Conservation (phyloP, 2,888 invertebrate species). For the Lutraria lutraria region DNA sequence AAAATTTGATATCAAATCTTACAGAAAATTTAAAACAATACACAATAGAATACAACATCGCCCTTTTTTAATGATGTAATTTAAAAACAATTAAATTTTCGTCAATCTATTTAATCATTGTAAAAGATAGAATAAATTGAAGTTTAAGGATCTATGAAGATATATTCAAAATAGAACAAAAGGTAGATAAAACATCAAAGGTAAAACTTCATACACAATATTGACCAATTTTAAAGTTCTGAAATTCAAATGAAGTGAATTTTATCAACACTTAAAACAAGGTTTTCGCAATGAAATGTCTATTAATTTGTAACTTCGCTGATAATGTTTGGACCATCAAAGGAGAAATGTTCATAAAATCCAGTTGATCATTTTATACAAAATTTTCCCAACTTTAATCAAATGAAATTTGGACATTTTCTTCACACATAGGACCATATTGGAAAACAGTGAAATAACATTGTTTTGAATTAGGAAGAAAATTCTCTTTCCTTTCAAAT, state of each 20-base stretch:
- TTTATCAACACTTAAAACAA: neutral
- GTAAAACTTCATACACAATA: neutral
- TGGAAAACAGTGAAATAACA: too few species aligned
- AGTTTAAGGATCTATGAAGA: slow-evolving; percentile 5
- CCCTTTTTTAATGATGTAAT: slow-evolving; percentile 18
- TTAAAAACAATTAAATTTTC: neutral
- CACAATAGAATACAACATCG: neutral
- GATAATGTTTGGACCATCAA: neutral
- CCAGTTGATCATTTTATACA: too few species aligned
- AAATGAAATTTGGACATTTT: too few species aligned
- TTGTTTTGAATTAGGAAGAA: too few species aligned
- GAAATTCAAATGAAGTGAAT: neutral
- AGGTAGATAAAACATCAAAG: neutral
- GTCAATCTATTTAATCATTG: neutral
- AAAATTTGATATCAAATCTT: neutral
- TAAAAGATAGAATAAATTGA: neutral
- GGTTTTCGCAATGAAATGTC: neutral
- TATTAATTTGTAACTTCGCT: neutral
- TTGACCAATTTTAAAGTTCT: neutral
- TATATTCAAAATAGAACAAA: neutral
- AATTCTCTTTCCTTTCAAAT: too few species aligned
- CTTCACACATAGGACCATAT: too few species aligned
- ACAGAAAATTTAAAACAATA: neutral
- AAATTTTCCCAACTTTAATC: too few species aligned
- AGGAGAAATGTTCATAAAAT: neutral